These are phyloP conservation scores for Balaeniceps rex DNA, from an alignment of 2,113 vertebrate genomes.

Conservation along the genomic window DNA sequence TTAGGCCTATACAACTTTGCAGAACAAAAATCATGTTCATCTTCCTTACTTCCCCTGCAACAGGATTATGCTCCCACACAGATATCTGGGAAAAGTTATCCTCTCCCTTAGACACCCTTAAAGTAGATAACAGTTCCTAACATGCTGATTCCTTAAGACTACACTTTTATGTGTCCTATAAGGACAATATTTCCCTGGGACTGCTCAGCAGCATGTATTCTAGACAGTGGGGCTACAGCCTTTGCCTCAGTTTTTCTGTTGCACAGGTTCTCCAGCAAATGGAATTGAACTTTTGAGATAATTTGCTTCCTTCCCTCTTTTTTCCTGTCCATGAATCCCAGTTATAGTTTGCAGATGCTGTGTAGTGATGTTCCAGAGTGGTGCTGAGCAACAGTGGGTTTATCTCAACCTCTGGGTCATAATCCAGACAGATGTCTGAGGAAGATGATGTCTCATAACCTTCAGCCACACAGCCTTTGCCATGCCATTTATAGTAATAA, in stretches of 20 bases:
- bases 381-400: not conserved
- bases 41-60: not conserved
- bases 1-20: not conserved
- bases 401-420: not conserved
- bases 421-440: not conserved
- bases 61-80: not conserved
- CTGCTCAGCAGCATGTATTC: not conserved
- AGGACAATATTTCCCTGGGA: not conserved
- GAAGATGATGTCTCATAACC: not conserved
- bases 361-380: not conserved
- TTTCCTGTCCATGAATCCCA: not conserved
- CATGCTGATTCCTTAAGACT: not conserved
- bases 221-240: not conserved
- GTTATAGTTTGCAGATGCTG: not conserved
- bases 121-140: not conserved
- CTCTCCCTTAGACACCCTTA: not conserved
- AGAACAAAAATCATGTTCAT: not conserved
- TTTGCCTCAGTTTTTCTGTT: not conserved
- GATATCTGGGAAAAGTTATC: not conserved
- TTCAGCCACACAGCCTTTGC: not conserved
- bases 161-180: not conserved
- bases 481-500: not conserved
- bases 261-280: not conserved
- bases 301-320: not conserved
- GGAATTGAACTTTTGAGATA: not conserved